phyloP scores from a whole-genome alignment of 2,888 invertebrate genomes.

The Agrotis clavis region DNA sequence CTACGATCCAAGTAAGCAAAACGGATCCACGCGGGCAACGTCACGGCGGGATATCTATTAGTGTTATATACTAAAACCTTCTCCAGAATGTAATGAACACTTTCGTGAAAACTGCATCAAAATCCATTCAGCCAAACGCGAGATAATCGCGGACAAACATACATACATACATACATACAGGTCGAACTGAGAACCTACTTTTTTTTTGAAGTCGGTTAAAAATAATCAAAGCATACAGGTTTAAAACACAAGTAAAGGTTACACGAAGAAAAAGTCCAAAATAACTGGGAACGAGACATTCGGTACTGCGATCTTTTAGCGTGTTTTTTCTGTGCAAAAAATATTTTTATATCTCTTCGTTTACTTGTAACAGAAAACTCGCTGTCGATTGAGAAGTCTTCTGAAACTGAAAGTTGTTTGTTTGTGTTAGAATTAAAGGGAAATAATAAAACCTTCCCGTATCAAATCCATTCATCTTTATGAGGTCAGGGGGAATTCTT shows the following conservation, averaged over 20 bases:
- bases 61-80: too few species aligned
- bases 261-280: constrained; percentile 23
- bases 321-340: constrained; percentile 31
- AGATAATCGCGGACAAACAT: too few species aligned
- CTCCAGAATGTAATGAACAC: too few species aligned
- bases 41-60: too few species aligned
- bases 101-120: too few species aligned
- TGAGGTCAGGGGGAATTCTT: constrained; percentile 19
- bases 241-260: constrained; percentile 42
- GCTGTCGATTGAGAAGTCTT: constrained; percentile 39
- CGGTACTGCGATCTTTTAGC: constrained; percentile 17
- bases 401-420: constrained; percentile 39
- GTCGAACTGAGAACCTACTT: too few species aligned
- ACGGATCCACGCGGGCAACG: too few species aligned
- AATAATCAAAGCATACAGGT: constrained; percentile 33
- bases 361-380: constrained; percentile 30
- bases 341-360: constrained; percentile 43
- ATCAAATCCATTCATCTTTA: constrained; percentile 21
- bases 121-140: too few species aligned
- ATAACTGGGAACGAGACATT: constrained; percentile 32
- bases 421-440: constrained; percentile 33
- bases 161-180: too few species aligned
- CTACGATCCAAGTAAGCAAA: too few species aligned
- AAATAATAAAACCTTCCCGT: constrained; percentile 29
- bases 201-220: too few species aligned